phyloP scores from a whole-genome alignment of 35 echinoderm and acorn worm species.

The Heliocidaris tuberculata region DNA sequence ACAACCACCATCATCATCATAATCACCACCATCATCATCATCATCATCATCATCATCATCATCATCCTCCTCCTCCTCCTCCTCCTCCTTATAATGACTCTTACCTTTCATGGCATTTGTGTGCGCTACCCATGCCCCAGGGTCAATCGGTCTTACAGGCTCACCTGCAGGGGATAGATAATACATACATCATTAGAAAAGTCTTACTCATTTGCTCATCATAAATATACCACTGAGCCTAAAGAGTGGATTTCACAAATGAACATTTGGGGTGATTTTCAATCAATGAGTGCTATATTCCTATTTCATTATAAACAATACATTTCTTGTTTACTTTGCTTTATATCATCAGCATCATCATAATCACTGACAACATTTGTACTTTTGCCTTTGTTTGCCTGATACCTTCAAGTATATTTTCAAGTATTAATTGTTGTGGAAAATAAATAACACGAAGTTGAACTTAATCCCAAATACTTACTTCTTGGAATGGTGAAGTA shows the following conservation, averaged over 20 bases:
- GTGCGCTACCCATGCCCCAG: conserved; percentile 96
- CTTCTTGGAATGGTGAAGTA: conserved; percentile 99
- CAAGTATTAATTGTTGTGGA: not conserved
- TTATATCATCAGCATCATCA: no score
- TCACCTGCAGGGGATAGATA: conserved; percentile 75
- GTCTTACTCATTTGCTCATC: not conserved
- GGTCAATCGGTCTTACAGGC: conserved; percentile 95
- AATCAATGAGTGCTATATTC: no score
- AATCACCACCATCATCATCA: no score
- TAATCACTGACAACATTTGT: no score
- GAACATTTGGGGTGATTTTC: no score
- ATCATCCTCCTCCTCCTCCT: no score
- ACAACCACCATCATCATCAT: not conserved
- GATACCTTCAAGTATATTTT: no score
- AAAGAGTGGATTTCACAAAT: no score
- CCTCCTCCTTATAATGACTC: no score
- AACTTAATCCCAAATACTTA: conserved; percentile 50
- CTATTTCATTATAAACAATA: no score
- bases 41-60: not conserved
- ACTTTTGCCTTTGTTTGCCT: no score
- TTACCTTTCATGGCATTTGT: conserved; percentile 99
- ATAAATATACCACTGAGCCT: not conserved
- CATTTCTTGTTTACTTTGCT: no score
- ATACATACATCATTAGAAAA: not conserved
- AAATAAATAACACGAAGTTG: not conserved